A percentile compares a stretch with the other conserved stretches of the same genome.
phyloP scores from a whole-genome alignment of 2,113 vertebrate genomes.

The Sylvia atricapilla region DNA sequence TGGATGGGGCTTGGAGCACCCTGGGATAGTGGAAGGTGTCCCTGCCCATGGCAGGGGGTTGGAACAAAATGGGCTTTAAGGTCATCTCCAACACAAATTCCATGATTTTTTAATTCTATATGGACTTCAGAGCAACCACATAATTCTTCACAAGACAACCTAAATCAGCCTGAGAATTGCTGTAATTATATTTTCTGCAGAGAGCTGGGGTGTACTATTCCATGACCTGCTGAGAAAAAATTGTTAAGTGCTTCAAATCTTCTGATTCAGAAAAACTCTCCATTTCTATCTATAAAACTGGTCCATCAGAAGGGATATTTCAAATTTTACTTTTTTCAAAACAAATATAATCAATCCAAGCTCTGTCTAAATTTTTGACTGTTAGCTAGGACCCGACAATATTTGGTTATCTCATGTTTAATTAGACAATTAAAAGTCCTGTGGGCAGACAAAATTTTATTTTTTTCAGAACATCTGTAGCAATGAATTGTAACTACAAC shows the following conservation, averaged over 20 bases:
- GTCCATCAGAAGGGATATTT: neutral
- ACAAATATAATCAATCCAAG: neutral
- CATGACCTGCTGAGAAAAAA: neutral
- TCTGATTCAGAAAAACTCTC: neutral
- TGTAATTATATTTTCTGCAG: neutral
- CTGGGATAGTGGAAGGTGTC: accelerated
- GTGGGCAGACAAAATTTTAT: neutral
- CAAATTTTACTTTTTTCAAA: neutral
- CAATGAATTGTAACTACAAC: neutral
- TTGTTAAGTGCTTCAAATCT: neutral
- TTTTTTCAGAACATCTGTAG: neutral
- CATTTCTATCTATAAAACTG: neutral
- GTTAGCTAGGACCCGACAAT: neutral
- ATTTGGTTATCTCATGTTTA: neutral
- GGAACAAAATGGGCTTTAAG: neutral
- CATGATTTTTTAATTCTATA: neutral
- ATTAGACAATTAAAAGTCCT: neutral
- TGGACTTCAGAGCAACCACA: neutral
- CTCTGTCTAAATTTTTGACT: neutral
- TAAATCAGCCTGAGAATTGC: neutral
- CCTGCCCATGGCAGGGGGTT: neutral
- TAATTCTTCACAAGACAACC: neutral
- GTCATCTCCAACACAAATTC: neutral
- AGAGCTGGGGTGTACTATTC: neutral
- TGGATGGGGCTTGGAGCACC: neutral